These are phyloP conservation scores for Patella ulyssiponensis DNA, from an alignment of 2,888 invertebrate species.

Conservation along the genomic window DNA sequence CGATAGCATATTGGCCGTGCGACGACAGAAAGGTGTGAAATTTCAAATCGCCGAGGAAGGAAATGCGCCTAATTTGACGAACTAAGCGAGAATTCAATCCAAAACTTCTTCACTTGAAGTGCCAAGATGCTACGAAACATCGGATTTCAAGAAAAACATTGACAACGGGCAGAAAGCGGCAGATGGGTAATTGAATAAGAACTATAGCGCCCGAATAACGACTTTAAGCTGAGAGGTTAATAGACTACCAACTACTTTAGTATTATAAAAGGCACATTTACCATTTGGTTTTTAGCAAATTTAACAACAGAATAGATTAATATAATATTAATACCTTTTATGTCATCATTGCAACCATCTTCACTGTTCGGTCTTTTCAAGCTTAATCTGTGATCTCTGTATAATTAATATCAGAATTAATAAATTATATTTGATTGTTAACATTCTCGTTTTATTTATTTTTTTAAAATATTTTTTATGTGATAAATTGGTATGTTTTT, in stretches of 20 bases:
- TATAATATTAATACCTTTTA: slow-evolving; percentile 46
- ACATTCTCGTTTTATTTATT: too few species aligned
- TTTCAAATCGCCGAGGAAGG: slow-evolving; percentile 57
- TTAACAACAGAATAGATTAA: too few species aligned
- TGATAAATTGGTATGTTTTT: too few species aligned
- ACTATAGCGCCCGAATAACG: too few species aligned
- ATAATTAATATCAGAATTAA: slow-evolving; percentile 29
- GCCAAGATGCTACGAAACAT: slow-evolving; percentile 15
- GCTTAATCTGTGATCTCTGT: slow-evolving; percentile 59
- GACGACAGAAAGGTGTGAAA: slow-evolving; percentile 47
- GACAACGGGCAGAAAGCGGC: slow-evolving; percentile 2
- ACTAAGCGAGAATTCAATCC: slow-evolving; percentile 47
- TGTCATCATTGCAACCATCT: slow-evolving; percentile 44
- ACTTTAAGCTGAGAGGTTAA: too few species aligned
- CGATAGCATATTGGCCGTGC: slow-evolving; percentile 8
- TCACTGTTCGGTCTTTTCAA: slow-evolving; percentile 57
- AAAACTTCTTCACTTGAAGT: slow-evolving; percentile 22
- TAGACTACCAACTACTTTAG: too few species aligned
- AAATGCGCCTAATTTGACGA: slow-evolving; percentile 51
- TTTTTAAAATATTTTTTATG: too few species aligned
- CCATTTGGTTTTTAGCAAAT: too few species aligned
- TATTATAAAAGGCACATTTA: too few species aligned
- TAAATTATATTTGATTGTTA: too few species aligned
- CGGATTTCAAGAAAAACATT: slow-evolving; percentile 23
- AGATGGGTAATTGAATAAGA: slow-evolving; percentile 26